Conservation (phyloP, 1,140 invertebrate species). For the Brachionus manjavacas region DNA sequence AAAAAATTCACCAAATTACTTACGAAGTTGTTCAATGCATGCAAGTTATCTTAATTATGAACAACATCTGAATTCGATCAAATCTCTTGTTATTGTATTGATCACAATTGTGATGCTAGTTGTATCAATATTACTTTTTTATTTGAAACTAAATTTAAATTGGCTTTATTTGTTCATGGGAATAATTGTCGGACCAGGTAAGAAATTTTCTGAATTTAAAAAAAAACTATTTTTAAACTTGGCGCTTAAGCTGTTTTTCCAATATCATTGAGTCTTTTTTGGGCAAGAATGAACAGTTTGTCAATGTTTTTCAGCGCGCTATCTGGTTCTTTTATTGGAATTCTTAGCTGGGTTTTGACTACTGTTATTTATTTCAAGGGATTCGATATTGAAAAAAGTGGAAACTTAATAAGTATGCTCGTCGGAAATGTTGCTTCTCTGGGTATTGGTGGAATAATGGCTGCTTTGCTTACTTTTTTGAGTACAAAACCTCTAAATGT, state of each 20-base stretch:
- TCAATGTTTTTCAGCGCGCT: conserved; percentile 54
- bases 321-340: conserved; percentile 50
- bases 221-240: not conserved
- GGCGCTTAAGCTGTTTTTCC: conserved; percentile 52
- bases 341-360: conserved; percentile 53
- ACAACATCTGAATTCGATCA: conserved; percentile 50
- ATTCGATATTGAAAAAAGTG: conserved; percentile 44
- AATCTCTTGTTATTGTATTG: conserved; percentile 55
- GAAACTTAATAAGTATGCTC: conserved; percentile 52
- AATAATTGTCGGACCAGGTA: conserved; percentile 53
- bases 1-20: conserved; percentile 49
- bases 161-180: conserved; percentile 59
- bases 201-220: not conserved
- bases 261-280: conserved; percentile 54
- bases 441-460: conserved; percentile 51
- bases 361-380: conserved; percentile 52
- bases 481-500: conserved; percentile 45
- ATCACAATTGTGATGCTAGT: conserved; percentile 53
- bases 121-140: conserved; percentile 49
- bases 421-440: conserved; percentile 56
- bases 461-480: conserved; percentile 50
- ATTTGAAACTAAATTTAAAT: conserved; percentile 50
- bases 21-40: conserved; percentile 52
- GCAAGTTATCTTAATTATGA: conserved; percentile 53
- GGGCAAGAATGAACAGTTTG: conserved; percentile 52